A percentile compares a stretch with the other conserved stretches of the same genome.
Evolutionary conservation across 2,113 vertebrate genomes (phyloP).

Genomic region (Crotalus viridis): DNA sequence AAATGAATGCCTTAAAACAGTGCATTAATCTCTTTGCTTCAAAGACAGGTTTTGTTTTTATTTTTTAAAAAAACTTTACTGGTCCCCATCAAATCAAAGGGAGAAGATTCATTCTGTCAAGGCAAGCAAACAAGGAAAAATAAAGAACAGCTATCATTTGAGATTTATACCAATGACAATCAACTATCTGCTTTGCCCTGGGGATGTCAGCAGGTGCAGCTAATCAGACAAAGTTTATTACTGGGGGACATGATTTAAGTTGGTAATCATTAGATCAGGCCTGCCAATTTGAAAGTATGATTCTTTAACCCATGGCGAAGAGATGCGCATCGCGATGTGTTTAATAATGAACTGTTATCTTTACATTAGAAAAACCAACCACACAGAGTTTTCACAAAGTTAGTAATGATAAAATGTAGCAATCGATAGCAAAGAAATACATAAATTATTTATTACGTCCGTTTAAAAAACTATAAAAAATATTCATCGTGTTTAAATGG

Average conservation of each 20-base stretch:
- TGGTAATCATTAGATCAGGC: neutral
- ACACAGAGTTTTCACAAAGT: neutral
- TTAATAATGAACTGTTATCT: neutral
- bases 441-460: neutral
- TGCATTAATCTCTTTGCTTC: neutral
- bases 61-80: neutral
- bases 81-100: constrained; percentile 18
- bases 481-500: neutral
- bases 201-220: constrained; percentile 16
- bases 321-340: accelerated
- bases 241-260: neutral
- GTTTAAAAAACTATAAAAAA: neutral
- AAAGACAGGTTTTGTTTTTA: too few species aligned
- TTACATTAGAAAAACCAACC: neutral
- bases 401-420: neutral
- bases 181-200: constrained; percentile 2
- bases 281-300: constrained; percentile 1
- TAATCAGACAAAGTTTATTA: neutral
- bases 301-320: neutral
- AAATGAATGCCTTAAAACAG: neutral
- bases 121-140: neutral
- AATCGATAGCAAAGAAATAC: neutral
- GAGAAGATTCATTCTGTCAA: constrained; percentile 1
- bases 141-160: neutral
- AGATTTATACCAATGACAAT: accelerated